Percentiles rank a stretch among this genome's conserved stretches.
Conservation (phyloP, 2,888 invertebrate genomes). For the Machimus atricapillus region DNA sequence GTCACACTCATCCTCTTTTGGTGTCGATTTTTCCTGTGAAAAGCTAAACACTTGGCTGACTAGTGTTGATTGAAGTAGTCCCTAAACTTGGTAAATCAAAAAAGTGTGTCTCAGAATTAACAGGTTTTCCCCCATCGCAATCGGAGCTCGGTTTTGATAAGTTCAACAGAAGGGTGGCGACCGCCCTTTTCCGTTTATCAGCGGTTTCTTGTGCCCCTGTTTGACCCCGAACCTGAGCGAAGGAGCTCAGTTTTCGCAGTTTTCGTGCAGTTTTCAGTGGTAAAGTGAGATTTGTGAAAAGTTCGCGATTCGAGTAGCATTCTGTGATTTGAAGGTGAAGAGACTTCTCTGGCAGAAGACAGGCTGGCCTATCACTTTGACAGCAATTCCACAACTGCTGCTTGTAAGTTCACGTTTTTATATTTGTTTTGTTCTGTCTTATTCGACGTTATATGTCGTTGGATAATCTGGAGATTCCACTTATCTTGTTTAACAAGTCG, state of each 20-base stretch:
- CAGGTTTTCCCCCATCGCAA: neutral
- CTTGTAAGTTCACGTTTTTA: neutral
- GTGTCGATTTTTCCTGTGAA: constrained; percentile 12
- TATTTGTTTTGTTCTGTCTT: neutral
- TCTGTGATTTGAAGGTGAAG: neutral
- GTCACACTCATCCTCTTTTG: neutral
- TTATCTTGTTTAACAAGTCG: neutral
- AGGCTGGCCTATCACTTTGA: neutral
- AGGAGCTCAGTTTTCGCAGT: neutral
- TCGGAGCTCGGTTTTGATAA: neutral
- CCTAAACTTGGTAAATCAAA: neutral
- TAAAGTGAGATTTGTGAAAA: neutral
- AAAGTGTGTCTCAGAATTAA: neutral
- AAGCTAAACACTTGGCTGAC: neutral
- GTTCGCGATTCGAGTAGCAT: neutral
- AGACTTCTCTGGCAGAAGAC: neutral
- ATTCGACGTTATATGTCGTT: neutral
- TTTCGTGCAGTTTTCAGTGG: neutral
- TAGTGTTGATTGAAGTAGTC: neutral
- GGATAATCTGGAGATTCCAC: neutral
- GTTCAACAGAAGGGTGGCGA: neutral
- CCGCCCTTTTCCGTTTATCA: neutral
- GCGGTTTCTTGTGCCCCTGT: neutral
- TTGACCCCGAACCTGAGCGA: neutral
- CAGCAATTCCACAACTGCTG: neutral